A percentile compares a stretch with the other conserved stretches of the same genome.
phyloP scores from a whole-genome alignment of 2,113 vertebrate species.

The Mastomys natalensis region DNA sequence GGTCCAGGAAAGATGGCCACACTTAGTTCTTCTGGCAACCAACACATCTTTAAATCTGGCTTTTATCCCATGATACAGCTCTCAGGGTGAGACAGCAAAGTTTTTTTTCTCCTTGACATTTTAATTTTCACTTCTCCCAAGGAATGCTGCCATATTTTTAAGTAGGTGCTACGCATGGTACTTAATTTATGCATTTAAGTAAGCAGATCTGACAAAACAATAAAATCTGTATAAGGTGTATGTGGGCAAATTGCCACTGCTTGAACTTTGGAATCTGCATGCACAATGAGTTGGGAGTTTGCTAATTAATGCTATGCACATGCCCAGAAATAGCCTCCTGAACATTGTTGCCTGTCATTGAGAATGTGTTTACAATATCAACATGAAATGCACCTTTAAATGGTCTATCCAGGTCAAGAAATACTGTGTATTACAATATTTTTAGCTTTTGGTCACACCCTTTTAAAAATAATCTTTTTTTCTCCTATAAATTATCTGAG shows the following conservation, averaged over 20 bases:
- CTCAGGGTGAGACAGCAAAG: slow-evolving; percentile 41
- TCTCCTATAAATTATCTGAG: background rate
- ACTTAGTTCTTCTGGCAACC: background rate
- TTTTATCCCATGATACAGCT: background rate
- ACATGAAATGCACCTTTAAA: slow-evolving; percentile 45
- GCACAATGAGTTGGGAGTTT: slow-evolving; percentile 63
- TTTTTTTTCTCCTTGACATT: slow-evolving; percentile 62
- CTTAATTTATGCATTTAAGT: slow-evolving; percentile 79
- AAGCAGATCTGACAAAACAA: slow-evolving; percentile 77
- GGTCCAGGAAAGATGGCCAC: background rate
- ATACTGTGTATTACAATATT: slow-evolving; percentile 55
- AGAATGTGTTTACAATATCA: slow-evolving; percentile 65
- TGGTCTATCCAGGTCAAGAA: slow-evolving; percentile 56
- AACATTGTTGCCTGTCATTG: slow-evolving; percentile 71
- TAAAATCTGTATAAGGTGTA: slow-evolving; percentile 71
- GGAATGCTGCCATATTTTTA: slow-evolving; percentile 69
- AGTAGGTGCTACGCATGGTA: slow-evolving; percentile 46
- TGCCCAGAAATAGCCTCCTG: slow-evolving; percentile 66
- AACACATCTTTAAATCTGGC: background rate
- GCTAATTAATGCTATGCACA: slow-evolving; percentile 74
- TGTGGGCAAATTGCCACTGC: slow-evolving; percentile 72
- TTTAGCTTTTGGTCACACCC: slow-evolving; percentile 56
- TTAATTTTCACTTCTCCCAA: slow-evolving; percentile 75
- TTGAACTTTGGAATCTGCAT: slow-evolving; percentile 79
- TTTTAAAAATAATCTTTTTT: background rate